Base-by-base conservation (phyloP, 2,888 invertebrate species). In the Zygaena filipendulae region DNA sequence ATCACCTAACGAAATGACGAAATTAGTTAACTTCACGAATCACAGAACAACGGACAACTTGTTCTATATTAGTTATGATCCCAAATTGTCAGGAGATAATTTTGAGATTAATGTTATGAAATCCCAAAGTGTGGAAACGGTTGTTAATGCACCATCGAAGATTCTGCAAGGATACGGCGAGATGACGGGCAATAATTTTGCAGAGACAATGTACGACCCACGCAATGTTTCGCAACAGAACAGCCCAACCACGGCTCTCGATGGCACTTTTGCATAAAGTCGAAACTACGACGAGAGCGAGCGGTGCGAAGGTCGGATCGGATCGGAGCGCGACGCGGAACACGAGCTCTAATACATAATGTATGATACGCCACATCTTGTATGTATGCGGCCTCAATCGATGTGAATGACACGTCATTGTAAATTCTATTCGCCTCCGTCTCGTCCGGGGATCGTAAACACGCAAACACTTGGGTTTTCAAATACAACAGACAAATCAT, bases 351-450 rank as follows among this genome's bases (percentile, higher is more conserved):
- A 6, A 63, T 68, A 64, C 62, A 68, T 68, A 53, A 71, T 63
- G 57, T 66, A 69, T 70, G 59, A 63, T 56, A 61, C 47, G 45
- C 52, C 55, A 42, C 61, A 68, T 70, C 68, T 69, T 56, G 59
- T 64, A 71, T 69, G 59, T 64, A 71, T 69, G 69, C 66, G 68
- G 54, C 71, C 70, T 69, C 70, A 68, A 67, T 70, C 64, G 66
- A 68, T 62, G 70, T 67, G 70, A 75, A 71, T 67, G 72, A 74
- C 72, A 75, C 59, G 57, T 69, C 67, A 70, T 77, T 77, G 67
- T 70, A 67, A 67, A 77, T 77, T 77, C 72, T 60, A 67, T 64
- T 62, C 69, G 63, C 59, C 63, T 72, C 54, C 49, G 54, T 53
- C 49, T 61, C 59, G 63, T 62, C 64, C 66, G 64, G 59, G 53